These are phyloP conservation scores for Triplophysa tibetana DNA, from an alignment of 2,113 vertebrate genomes.

Conservation along the genomic window DNA sequence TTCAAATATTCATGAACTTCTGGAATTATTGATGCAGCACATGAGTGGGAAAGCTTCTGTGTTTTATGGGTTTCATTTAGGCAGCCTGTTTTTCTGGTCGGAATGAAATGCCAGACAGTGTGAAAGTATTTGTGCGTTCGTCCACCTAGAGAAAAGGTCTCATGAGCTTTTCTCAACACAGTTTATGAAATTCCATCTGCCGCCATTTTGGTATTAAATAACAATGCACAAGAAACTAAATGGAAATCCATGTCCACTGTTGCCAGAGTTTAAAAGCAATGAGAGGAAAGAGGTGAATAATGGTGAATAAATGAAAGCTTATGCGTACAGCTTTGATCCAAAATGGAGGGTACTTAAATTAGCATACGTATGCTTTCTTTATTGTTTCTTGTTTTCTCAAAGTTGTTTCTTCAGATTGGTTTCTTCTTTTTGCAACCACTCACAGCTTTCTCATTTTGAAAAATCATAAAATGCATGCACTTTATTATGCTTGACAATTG, in stretches of 20 bases:
- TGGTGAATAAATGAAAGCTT: background rate
- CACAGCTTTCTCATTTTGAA: background rate
- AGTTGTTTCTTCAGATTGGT: background rate
- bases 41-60: constrained; percentile 40
- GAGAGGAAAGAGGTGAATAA: background rate
- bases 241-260: constrained; percentile 3
- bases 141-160: constrained; percentile 35
- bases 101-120: constrained; percentile 29
- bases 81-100: constrained; percentile 24
- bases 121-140: constrained; percentile 24
- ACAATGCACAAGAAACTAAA: constrained; percentile 20
- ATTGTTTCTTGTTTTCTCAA: background rate
- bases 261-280: background rate
- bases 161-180: constrained; percentile 23
- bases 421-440: background rate
- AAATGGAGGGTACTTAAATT: background rate
- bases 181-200: constrained; percentile 48
- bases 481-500: background rate
- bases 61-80: constrained; percentile 47
- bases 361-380: background rate
- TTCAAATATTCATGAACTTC: constrained; percentile 54
- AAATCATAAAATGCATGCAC: background rate
- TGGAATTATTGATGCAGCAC: constrained; percentile 42
- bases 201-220: constrained; percentile 33
- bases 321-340: constrained; percentile 6